Conservation (phyloP, 2,797 vertebrate genomes). For the Sebastes oblongus region DNA sequence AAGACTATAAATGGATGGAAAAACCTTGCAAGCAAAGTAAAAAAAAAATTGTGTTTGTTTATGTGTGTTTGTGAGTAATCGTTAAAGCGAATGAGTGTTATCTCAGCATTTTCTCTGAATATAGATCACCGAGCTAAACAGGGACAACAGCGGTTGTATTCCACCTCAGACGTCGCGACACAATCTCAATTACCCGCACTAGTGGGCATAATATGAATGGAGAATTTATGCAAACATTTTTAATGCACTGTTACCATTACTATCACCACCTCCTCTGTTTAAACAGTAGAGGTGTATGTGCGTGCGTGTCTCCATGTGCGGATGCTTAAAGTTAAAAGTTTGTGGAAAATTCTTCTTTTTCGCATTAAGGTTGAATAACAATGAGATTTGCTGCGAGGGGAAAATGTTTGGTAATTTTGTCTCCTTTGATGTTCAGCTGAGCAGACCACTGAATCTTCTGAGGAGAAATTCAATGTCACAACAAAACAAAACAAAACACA, state of each 20-base stretch:
- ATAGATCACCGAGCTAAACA: slow-evolving; percentile 58
- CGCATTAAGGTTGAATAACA: slow-evolving; percentile 51
- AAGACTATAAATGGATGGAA: background rate
- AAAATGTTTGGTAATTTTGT: slow-evolving; percentile 41
- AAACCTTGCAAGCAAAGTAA: slow-evolving; percentile 8
- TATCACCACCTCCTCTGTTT: slow-evolving; percentile 28
- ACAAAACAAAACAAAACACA: slow-evolving; percentile 44
- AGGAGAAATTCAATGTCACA: slow-evolving; percentile 59
- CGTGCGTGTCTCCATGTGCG: slow-evolving; percentile 5
- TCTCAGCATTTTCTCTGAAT: slow-evolving; percentile 51
- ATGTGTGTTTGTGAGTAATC: background rate
- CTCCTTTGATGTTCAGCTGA: slow-evolving; percentile 43
- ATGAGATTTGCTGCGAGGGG: slow-evolving; percentile 33
- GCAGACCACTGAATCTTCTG: slow-evolving; percentile 53
- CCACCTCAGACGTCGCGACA: slow-evolving; percentile 48
- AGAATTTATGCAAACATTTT: slow-evolving; percentile 59
- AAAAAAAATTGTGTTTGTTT: slow-evolving; percentile 4
- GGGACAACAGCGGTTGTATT: slow-evolving; percentile 43
- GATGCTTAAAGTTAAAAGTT: slow-evolving; percentile 27
- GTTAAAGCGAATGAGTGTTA: slow-evolving; percentile 29
- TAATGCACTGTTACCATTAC: slow-evolving; percentile 48
- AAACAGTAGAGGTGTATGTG: slow-evolving; percentile 3
- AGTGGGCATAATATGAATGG: slow-evolving; percentile 48
- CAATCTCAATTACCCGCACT: slow-evolving; percentile 67
- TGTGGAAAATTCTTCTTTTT: slow-evolving; percentile 23